Evolutionary conservation across 2,888 invertebrate species (phyloP), one percentile per base, ranked within the genome.

Genomic region (Amphimallon solstitiale): DNA sequence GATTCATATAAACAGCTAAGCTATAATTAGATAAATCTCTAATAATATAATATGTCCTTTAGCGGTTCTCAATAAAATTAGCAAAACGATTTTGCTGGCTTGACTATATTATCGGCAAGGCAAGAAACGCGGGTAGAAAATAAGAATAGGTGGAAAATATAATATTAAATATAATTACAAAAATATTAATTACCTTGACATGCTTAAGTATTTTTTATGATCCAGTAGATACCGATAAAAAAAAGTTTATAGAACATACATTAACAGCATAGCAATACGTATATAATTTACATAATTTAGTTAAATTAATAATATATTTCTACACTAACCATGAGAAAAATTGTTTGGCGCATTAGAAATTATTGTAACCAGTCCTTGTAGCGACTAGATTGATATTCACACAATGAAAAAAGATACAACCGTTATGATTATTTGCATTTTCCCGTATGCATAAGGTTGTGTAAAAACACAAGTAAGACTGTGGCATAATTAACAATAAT

Each of bases 201-300:
- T 29, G 6, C 29, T 29, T 29, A 29, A 7, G 19, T 19, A n/a
- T 14, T 29, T 38, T n/a, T 54, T 38, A 54, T 19, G 12, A 21
- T 54, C 38, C 17, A 54, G 19, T 54, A 54, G 15, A 54, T 37
- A 4, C 21, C 17, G 38, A 12, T 54, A 12, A 10, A 19, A n/a
- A 19, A 34, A 54, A 38, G n/a, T 37, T 3, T 19, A 48, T n/a
- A 46, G 19, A 46, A 14, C 17, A 38, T 19, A 17, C 10, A 54
- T 17, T 38, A 54, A 3, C 17, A 54, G 38, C 38, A 54, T 37
- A 54, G 19, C 38, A 54, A 38, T 38, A 37, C 38, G 12, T 38
- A n/a, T 43, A 40, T 29, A 56, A 56, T 56, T 56, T 56, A 14
- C 56, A 56, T 56, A 56, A 40, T 56, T 43, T 43, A 56, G 43